Evolutionary conservation across 2,113 vertebrate genomes (phyloP).

Genomic region (Platichthys flesus): DNA sequence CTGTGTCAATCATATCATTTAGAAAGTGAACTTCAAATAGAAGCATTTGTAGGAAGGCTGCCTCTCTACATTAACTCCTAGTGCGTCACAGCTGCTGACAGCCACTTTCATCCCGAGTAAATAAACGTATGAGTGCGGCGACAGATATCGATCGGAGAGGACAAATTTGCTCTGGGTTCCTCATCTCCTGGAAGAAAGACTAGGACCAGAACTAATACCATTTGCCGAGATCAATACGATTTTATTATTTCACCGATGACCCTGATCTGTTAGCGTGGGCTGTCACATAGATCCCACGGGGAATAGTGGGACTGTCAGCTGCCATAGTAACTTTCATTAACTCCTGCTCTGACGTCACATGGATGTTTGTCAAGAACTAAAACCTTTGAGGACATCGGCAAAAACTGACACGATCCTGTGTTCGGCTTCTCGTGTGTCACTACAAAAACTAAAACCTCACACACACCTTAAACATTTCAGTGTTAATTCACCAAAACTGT

Average conservation of each 20-base stretch:
- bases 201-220: constrained; percentile 3
- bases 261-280: not conserved
- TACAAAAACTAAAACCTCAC: too few species aligned
- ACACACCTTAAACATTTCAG: too few species aligned
- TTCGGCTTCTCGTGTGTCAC: too few species aligned
- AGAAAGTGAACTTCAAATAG: not conserved
- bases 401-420: not conserved
- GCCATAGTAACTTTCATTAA: not conserved
- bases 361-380: not conserved
- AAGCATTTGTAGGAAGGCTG: not conserved
- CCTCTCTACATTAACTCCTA: not conserved
- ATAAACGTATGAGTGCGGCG: constrained; percentile 6
- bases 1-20: not conserved
- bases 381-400: not conserved
- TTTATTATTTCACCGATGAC: constrained; percentile 29
- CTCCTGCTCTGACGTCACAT: not conserved
- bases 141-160: constrained; percentile 14
- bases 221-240: constrained; percentile 19
- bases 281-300: not conserved
- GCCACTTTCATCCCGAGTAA: not conserved
- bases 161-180: constrained; percentile 8
- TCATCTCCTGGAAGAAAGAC: constrained; percentile 7
- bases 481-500: not conserved
- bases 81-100: not conserved
- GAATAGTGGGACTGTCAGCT: not conserved